Conservation (phyloP, 1,140 invertebrate species). For the Drosophila sucinea region DNA sequence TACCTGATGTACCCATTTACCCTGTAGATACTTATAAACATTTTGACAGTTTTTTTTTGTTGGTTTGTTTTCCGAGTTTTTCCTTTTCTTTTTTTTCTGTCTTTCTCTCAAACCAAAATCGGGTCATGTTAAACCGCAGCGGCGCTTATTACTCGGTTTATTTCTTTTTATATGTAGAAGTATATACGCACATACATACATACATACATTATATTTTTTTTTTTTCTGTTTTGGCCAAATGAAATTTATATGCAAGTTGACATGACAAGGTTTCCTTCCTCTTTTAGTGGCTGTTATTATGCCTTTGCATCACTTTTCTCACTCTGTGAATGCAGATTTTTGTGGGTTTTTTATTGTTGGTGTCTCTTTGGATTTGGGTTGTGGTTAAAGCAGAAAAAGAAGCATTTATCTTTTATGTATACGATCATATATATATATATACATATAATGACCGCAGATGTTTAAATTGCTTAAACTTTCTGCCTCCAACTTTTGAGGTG, state of each 20-base stretch:
- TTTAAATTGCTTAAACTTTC: constrained; percentile 51
- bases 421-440: background rate
- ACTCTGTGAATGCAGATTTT: constrained; percentile 42
- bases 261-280: constrained; percentile 45
- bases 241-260: constrained; percentile 61
- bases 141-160: constrained; percentile 39
- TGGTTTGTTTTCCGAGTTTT: constrained; percentile 4
- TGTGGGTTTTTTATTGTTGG: constrained; percentile 23
- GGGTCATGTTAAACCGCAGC: constrained; percentile 53
- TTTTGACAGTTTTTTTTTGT: constrained; percentile 27
- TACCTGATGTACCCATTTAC: constrained; percentile 33
- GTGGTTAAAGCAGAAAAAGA: constrained; percentile 36
- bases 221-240: constrained; percentile 40
- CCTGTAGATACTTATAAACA: constrained; percentile 18
- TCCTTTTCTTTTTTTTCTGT: constrained; percentile 25
- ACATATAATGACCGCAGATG: constrained; percentile 45
- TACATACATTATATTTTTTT: constrained; percentile 24
- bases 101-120: constrained; percentile 25
- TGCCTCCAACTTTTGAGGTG: constrained; percentile 2
- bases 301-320: constrained; percentile 34
- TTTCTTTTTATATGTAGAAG: background rate
- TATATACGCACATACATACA: too few species aligned
- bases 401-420: constrained; percentile 51
- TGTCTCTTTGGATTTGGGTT: constrained; percentile 29
- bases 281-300: constrained; percentile 17